Percentiles rank a stretch among this genome's conserved stretches.
phyloP scores from a whole-genome alignment of 2,113 vertebrate genomes.

The Chitala chitala region DNA sequence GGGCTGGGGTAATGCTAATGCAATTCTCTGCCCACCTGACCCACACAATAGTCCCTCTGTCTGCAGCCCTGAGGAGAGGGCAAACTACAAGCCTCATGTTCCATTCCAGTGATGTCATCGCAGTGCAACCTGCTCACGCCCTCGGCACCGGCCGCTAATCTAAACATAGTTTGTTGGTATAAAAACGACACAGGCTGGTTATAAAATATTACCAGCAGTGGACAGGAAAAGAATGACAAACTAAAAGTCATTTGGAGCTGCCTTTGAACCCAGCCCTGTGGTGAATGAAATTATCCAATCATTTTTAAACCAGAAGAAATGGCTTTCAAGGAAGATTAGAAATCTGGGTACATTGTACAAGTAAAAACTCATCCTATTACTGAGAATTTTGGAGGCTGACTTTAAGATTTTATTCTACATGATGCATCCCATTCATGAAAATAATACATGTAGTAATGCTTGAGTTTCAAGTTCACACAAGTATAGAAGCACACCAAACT shows the following conservation, averaged over 20 bases:
- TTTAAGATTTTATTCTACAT: neutral
- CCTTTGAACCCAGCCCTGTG: neutral
- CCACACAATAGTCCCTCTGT: conserved; percentile 54
- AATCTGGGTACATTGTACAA: neutral
- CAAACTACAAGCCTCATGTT: conserved; percentile 25
- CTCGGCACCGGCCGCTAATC: conserved; percentile 16
- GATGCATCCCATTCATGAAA: conserved; percentile 3
- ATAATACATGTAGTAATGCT: neutral
- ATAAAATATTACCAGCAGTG: neutral
- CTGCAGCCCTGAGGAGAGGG: neutral
- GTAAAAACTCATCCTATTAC: neutral
- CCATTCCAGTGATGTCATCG: conserved; percentile 56
- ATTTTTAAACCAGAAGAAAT: neutral
- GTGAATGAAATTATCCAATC: neutral
- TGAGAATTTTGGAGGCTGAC: neutral
- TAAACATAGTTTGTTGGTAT: neutral
- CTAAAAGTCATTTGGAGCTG: neutral
- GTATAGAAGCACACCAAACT: too few species aligned
- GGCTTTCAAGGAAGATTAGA: neutral
- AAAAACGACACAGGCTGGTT: neutral
- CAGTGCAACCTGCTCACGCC: conserved; percentile 32
- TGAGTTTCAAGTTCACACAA: neutral
- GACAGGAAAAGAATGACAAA: neutral
- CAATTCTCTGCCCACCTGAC: conserved; percentile 15
- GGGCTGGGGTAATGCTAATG: conserved; percentile 16